Conservation (phyloP, 2,888 invertebrate species). For the Caenorhabditis becei region DNA sequence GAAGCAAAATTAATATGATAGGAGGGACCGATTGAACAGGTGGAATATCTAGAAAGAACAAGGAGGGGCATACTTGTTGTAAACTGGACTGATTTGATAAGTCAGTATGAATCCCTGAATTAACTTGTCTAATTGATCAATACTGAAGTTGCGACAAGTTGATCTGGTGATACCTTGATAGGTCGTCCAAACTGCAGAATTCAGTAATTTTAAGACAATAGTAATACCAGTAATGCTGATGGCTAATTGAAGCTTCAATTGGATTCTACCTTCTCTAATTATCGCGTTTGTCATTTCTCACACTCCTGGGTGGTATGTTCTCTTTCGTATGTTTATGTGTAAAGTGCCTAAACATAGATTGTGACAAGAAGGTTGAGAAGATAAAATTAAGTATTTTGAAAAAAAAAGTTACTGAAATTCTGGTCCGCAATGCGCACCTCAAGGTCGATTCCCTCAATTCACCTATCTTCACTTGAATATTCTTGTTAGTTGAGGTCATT, state of each 20-base stretch:
- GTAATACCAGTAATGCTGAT: not conserved
- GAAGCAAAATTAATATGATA: slow-evolving; percentile 3
- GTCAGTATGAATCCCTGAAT: slow-evolving; percentile 33
- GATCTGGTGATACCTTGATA: slow-evolving; percentile 18
- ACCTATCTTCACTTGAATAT: not conserved
- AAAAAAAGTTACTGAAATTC: slow-evolving; percentile 19
- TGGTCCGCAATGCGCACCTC: not conserved
- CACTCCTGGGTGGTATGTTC: not conserved
- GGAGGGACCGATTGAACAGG: not conserved
- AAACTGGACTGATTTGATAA: slow-evolving; percentile 50
- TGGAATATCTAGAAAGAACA: not conserved
- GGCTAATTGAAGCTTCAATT: not conserved
- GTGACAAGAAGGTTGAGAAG: slow-evolving; percentile 27
- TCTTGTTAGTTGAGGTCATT: slow-evolving; percentile 16
- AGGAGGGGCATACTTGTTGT: not conserved
- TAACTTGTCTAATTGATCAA: slow-evolving; percentile 46
- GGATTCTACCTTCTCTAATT: not conserved
- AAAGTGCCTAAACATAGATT: slow-evolving; percentile 51
- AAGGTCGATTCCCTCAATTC: slow-evolving; percentile 3
- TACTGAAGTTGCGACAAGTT: slow-evolving; percentile 37
- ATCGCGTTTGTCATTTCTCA: not conserved
- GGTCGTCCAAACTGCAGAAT: too few relatives aligned
- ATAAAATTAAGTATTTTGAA: not conserved
- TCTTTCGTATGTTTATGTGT: slow-evolving; percentile 44
- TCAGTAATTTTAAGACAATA: not conserved